These are phyloP conservation scores for Macropodus opercularis DNA, from an alignment of 2,797 vertebrate genomes.

Conservation along the genomic window DNA sequence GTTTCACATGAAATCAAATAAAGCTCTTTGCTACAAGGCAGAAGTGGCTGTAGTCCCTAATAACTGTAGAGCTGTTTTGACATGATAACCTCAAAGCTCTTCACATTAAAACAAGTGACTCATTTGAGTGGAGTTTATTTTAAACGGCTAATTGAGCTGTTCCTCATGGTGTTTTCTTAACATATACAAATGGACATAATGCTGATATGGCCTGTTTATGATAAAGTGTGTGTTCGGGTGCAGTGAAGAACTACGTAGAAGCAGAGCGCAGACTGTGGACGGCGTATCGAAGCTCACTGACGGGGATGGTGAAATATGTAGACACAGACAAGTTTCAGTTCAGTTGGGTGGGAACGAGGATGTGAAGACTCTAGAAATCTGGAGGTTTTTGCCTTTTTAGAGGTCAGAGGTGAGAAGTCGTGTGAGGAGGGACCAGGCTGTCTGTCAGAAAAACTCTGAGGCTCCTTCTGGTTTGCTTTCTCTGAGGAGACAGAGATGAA, in stretches of 20 bases:
- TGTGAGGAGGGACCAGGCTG: constrained; percentile 15
- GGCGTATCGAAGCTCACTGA: constrained; percentile 8
- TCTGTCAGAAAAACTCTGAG: constrained; percentile 64
- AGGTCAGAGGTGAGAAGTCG: constrained; percentile 54
- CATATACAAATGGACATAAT: constrained; percentile 18
- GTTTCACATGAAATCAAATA: constrained; percentile 5
- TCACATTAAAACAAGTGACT: neutral
- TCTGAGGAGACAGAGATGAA: constrained; percentile 49
- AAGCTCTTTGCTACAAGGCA: constrained; percentile 3
- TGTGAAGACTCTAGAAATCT: constrained; percentile 20
- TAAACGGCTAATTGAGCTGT: neutral
- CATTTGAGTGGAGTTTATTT: neutral
- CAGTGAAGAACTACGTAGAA: constrained; percentile 17
- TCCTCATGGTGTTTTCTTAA: constrained; percentile 1
- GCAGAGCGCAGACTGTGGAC: constrained; percentile 1
- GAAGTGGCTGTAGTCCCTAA: neutral
- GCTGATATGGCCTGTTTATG: constrained; percentile 31
- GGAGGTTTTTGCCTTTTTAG: constrained; percentile 12
- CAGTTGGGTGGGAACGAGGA: constrained; percentile 20
- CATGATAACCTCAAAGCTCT: neutral
- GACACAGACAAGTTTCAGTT: constrained; percentile 17
- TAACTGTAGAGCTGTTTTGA: neutral
- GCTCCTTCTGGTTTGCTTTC: constrained; percentile 64
- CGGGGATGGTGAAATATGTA: neutral
- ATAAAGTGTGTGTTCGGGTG: constrained; percentile 49